Conservation (phyloP, 2,888 invertebrate species). For the Mongoloraphidia duomilia region DNA sequence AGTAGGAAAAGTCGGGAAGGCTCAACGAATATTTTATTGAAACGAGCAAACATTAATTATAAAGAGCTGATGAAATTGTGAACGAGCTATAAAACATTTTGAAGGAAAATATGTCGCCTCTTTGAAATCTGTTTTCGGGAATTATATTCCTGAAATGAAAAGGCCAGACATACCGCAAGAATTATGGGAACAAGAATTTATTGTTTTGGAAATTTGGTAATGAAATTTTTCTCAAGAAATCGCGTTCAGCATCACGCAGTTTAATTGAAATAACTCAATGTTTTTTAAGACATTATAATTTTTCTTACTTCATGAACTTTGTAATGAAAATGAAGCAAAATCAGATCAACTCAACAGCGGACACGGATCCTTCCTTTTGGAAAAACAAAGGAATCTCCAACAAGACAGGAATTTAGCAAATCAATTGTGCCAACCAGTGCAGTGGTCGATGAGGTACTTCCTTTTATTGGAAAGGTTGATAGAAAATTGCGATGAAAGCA, state of each 20-base stretch:
- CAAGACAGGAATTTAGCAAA: conserved; percentile 3
- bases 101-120: conserved; percentile 3
- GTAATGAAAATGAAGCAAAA: conserved; percentile 25
- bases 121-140: conserved; percentile 1
- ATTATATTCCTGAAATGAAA: conserved; percentile 5
- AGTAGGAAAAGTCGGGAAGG: no score
- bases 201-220: conserved; percentile 3
- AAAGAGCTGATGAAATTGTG: not conserved
- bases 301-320: conserved; percentile 25
- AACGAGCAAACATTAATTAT: no score
- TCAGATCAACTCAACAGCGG: conserved; percentile 17
- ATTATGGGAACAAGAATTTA: conserved; percentile 2
- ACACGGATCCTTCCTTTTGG: conserved; percentile 3
- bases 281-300: conserved; percentile 10
- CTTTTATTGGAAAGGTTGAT: conserved; percentile 2
- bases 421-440: conserved; percentile 4
- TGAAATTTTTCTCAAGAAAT: not conserved
- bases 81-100: conserved; percentile 2
- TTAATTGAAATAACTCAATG: not conserved
- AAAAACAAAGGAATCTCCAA: not conserved
- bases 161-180: conserved; percentile 1
- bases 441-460: conserved; percentile 1
- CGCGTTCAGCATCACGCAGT: not conserved
- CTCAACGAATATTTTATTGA: no score
- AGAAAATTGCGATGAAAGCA: not conserved